These are phyloP conservation scores for Sciurus carolinensis DNA, from an alignment of 2,797 vertebrate genomes.

Conservation along the genomic window DNA sequence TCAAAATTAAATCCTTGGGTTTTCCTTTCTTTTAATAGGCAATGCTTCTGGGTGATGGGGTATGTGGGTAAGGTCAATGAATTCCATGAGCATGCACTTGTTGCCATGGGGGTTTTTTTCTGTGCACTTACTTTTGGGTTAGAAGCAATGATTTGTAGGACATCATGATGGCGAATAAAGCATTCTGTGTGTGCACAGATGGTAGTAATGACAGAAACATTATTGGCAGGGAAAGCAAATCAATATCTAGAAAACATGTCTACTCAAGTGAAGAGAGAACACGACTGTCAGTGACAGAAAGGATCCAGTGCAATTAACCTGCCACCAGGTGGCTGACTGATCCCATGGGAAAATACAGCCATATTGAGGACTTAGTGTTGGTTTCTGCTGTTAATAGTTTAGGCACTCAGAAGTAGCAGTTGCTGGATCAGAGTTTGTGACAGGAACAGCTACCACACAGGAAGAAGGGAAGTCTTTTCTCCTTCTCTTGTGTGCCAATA, in stretches of 20 bases:
- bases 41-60: background rate
- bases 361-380: background rate
- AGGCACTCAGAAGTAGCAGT: constrained; percentile 8
- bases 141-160: constrained; percentile 41
- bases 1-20: background rate
- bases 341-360: constrained; percentile 28
- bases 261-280: constrained; percentile 45
- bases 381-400: constrained; percentile 56
- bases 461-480: background rate
- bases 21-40: background rate
- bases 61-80: constrained; percentile 22
- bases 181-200: constrained; percentile 15
- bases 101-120: background rate
- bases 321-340: constrained; percentile 41
- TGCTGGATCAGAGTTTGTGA: background rate
- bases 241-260: constrained; percentile 61
- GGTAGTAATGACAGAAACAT: constrained; percentile 27
- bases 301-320: constrained; percentile 53
- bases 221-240: constrained; percentile 60
- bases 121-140: background rate
- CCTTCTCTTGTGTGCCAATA: background rate
- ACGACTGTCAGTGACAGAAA: background rate
- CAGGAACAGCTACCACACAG: background rate
- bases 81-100: background rate
- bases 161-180: constrained; percentile 1